Evolutionary conservation across 2,797 vertebrate species (phyloP).

Genomic region (Borostomias antarcticus): DNA sequence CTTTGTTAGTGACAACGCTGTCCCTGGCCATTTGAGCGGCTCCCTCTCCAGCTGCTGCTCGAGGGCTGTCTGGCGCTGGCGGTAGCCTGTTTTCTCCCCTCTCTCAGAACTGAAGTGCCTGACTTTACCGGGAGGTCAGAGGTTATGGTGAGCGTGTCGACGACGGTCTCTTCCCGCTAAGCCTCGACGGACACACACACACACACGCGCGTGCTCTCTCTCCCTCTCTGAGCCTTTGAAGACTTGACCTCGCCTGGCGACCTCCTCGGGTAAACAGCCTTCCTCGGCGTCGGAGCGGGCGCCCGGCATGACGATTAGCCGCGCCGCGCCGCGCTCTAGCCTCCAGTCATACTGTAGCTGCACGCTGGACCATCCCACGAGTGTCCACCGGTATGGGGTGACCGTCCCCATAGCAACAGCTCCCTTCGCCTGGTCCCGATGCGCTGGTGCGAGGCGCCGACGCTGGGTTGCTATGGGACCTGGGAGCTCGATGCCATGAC

Average conservation of each 20-base stretch:
- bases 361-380: not conserved
- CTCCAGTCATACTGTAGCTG: not conserved
- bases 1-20: too few relatives aligned
- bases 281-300: not conserved
- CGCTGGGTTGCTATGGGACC: constrained; percentile 15
- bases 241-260: not conserved
- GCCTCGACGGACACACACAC: not conserved
- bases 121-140: constrained; percentile 1
- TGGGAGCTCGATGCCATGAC: constrained; percentile 46
- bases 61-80: not conserved
- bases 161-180: constrained; percentile 13
- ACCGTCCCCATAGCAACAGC: constrained; percentile 45
- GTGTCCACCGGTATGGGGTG: not conserved
- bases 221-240: not conserved
- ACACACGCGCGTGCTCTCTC: not conserved
- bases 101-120: constrained; percentile 1
- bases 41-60: not conserved
- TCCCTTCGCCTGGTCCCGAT: too few relatives aligned
- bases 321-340: not conserved
- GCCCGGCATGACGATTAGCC: not conserved
- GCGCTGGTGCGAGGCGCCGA: too few relatives aligned
- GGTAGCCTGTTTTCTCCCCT: not conserved
- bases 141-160: constrained; percentile 2
- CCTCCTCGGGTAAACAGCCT: not conserved
- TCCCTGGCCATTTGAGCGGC: not conserved